phyloP scores from a whole-genome alignment of 2,888 invertebrate species.

The Horisme vitalbata region DNA sequence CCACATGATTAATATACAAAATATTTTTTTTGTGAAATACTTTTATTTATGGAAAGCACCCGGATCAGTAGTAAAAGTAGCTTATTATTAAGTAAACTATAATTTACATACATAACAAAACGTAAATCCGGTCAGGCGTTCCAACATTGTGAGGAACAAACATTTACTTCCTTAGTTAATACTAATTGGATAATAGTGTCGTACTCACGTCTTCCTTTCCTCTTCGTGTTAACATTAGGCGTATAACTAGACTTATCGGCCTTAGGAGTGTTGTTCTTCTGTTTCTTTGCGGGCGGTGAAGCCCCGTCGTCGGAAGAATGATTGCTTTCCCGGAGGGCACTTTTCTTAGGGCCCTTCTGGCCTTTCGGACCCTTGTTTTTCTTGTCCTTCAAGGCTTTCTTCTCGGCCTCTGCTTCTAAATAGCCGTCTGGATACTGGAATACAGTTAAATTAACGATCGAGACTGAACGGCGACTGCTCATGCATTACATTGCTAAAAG shows the following conservation, averaged over 20 bases:
- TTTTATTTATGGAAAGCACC: no score
- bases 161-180: no score
- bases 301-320: slow-evolving; percentile 44
- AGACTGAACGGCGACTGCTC: no score
- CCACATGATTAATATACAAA: no score
- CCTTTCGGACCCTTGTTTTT: slow-evolving; percentile 39
- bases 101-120: no score
- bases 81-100: no score
- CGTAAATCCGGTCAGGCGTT: no score
- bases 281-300: slow-evolving; percentile 49
- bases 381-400: slow-evolving; percentile 61
- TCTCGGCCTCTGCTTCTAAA: slow-evolving; percentile 84
- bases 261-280: slow-evolving; percentile 32
- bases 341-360: slow-evolving; percentile 43
- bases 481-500: no score
- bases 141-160: no score
- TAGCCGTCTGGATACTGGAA: slow-evolving; percentile 88
- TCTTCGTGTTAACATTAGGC: slow-evolving; percentile 15
- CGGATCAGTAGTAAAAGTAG: no score
- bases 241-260: slow-evolving; percentile 21
- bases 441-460: no score
- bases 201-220: slow-evolving; percentile 34
- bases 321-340: slow-evolving; percentile 52
- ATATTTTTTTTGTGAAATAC: no score
- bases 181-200: not conserved